Evolutionary conservation across 2,113 vertebrate genomes (phyloP).

Genomic region (Channa argus): DNA sequence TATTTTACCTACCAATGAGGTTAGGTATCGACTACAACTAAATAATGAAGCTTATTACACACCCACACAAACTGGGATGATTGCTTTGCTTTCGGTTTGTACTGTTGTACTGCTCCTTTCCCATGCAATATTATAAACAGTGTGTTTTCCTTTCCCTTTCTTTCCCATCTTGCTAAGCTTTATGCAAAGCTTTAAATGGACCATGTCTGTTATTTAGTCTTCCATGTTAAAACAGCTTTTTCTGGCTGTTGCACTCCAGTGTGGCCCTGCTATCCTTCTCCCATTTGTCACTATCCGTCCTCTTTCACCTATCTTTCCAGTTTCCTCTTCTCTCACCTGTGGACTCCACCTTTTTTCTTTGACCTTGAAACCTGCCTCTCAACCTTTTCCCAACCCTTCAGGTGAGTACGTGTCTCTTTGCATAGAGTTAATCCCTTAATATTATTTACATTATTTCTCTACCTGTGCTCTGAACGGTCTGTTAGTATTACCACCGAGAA

Average conservation of each 20-base stretch:
- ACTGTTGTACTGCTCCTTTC: neutral
- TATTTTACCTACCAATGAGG: no score
- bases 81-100: constrained; percentile 5
- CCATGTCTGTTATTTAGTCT: constrained; percentile 16
- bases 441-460: neutral
- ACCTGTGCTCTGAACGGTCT: constrained; percentile 16
- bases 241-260: constrained; percentile 23
- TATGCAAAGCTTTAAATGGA: constrained; percentile 18
- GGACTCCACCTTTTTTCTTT: constrained; percentile 61
- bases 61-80: neutral
- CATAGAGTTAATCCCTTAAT: constrained; percentile 5
- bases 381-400: constrained; percentile 61
- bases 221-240: neutral
- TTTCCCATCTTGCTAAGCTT: constrained; percentile 8
- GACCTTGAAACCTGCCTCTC: constrained; percentile 60
- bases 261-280: constrained; percentile 23
- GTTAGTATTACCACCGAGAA: constrained; percentile 17
- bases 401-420: constrained; percentile 69
- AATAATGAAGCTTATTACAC: neutral
- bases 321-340: constrained; percentile 52
- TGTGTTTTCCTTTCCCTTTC: constrained; percentile 23
- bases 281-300: constrained; percentile 19
- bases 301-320: constrained; percentile 27
- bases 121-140: constrained; percentile 8
- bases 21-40: neutral